These are phyloP conservation scores for Mimumesa dahlbomi DNA, from an alignment of 2,888 invertebrate genomes.

Conservation along the genomic window DNA sequence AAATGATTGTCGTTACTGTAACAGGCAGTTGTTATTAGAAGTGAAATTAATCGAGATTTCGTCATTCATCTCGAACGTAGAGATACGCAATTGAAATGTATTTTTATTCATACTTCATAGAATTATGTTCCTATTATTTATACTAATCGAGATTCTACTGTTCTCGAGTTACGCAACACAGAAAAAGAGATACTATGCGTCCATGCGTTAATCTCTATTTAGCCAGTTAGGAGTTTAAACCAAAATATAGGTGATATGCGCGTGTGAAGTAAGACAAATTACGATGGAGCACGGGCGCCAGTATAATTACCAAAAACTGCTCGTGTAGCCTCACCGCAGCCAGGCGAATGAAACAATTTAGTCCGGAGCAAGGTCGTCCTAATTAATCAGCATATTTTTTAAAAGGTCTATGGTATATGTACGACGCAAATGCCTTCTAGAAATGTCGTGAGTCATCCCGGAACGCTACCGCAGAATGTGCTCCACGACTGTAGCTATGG, in stretches of 20 bases:
- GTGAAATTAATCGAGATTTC: background rate
- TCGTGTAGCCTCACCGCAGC: constrained; percentile 33
- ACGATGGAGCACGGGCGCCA: constrained; percentile 35
- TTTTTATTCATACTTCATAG: too few species aligned
- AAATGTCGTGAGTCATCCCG: constrained; percentile 9
- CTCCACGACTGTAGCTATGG: background rate
- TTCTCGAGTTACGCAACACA: background rate
- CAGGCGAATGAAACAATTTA: constrained; percentile 69
- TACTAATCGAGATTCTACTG: too few species aligned
- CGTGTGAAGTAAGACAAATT: constrained; percentile 12
- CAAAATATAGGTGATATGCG: background rate
- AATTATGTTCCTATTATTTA: too few species aligned
- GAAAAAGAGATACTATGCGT: background rate
- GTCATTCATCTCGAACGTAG: background rate
- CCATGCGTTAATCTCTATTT: background rate
- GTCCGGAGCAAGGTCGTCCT: constrained; percentile 60
- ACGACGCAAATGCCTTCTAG: constrained; percentile 17
- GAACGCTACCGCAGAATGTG: background rate
- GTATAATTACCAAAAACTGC: constrained; percentile 64
- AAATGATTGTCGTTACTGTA: constrained; percentile 20
- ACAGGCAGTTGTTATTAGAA: constrained; percentile 30
- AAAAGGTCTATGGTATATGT: constrained; percentile 3
- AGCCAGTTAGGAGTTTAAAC: background rate
- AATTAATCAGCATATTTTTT: constrained; percentile 58
- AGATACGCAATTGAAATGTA: too few species aligned